Conservation (phyloP, 2,888 invertebrate species). For the Mantis religiosa region DNA sequence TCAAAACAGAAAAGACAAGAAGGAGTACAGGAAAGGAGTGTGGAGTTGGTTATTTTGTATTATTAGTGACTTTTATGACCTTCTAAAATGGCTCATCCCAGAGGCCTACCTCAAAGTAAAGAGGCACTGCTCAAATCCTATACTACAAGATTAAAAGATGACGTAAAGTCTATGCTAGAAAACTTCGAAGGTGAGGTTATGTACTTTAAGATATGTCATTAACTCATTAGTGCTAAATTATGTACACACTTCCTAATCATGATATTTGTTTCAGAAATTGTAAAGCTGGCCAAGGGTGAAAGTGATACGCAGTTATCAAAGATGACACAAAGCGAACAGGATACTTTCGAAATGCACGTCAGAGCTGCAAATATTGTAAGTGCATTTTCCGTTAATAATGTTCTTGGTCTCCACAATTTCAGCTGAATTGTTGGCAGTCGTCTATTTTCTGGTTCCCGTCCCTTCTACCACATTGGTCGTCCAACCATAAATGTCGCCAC, state of each 20-base stretch:
- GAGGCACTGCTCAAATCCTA: slow-evolving; percentile 94
- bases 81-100: slow-evolving; percentile 44
- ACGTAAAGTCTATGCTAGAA: slow-evolving; percentile 94
- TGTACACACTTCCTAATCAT: not conserved
- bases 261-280: slow-evolving; percentile 65
- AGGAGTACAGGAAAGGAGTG: no score
- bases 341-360: slow-evolving; percentile 95
- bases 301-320: slow-evolving; percentile 85
- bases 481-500: no score
- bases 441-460: no score
- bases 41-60: no score
- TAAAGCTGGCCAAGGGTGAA: slow-evolving; percentile 84
- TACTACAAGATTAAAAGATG: slow-evolving; percentile 89
- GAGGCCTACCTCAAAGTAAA: slow-evolving; percentile 83
- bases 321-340: slow-evolving; percentile 91
- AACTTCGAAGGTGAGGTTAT: slow-evolving; percentile 80
- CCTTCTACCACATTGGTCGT: no score
- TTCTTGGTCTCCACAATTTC: no score
- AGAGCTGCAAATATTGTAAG: slow-evolving; percentile 84
- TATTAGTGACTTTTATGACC: not conserved
- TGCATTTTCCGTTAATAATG: slow-evolving; percentile 8
- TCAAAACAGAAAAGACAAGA: no score
- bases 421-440: no score
- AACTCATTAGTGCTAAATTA: not conserved
- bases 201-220: slow-evolving; percentile 20